Evolutionary conservation across 2,797 vertebrate genomes (phyloP), one percentile per base, ranked within the genome.

Genomic region (Botia almorhae): DNA sequence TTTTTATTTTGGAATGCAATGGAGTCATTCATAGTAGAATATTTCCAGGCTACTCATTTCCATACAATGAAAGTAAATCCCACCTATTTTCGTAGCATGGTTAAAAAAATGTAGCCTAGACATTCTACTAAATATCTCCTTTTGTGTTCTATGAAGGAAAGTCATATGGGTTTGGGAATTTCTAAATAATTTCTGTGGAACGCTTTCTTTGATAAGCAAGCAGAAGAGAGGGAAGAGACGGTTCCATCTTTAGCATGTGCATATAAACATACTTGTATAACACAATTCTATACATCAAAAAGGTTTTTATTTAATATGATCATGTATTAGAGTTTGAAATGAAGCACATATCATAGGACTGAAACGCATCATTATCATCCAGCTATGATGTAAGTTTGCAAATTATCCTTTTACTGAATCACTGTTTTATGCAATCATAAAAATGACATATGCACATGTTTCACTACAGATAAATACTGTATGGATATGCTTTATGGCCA

Each of bases 291-390:
- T 63, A 36, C 46, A 79, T 71, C 76, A 71, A 29, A 71, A 70
- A 70, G 14, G 0, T n/a, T 64, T 61, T 79, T 79, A 79, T 71
- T 71, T 46, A 79, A 51, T 53, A 79, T 69, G 65, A 43, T 19
- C 16, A 46, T 63, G 56, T 71, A 23, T 39, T 71, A 26, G 13
- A 71, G 56, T 17, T 77, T 14, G 26, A 79, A 50, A 78, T 19
- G 51, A 61, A 68, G 53, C 69, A 71, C 61, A 67, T 33, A 76
- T 29, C 43, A 82, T 69, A 56, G 4, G 51, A 64, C 74, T 64
- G 13, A 64, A 19, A 67, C 48, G 46, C 50, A 51, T 74, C 21
- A 26, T 43, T 76, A 67, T 55, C 51, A 69, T 21, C 21, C 36
- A 56, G 74, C 29, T 50, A 4, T 68, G 43, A 50, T 69, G 39